phyloP scores from a whole-genome alignment of 2,888 invertebrate genomes.

The Brenthis hecate region DNA sequence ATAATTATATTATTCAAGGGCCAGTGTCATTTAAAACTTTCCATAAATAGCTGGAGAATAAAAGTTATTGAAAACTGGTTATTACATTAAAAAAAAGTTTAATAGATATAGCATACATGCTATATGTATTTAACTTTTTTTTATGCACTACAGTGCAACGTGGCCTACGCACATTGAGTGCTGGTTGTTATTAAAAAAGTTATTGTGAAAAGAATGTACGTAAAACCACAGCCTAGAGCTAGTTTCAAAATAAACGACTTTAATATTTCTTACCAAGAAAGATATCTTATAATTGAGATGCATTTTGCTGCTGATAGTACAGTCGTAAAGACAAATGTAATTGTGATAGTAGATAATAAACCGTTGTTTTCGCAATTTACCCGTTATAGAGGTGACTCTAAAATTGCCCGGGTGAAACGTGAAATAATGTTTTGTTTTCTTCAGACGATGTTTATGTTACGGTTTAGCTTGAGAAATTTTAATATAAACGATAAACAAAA shows the following conservation, averaged over 20 bases:
- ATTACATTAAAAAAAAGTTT: too few relatives aligned
- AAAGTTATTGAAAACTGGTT: too few relatives aligned
- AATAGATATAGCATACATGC: too few relatives aligned
- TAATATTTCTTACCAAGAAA: not conserved
- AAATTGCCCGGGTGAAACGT: slow-evolving; percentile 25
- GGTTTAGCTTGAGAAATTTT: not conserved
- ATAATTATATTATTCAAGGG: too few relatives aligned
- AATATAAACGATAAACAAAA: too few relatives aligned
- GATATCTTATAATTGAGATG: slow-evolving; percentile 1
- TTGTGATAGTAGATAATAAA: slow-evolving; percentile 46
- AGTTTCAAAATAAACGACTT: not conserved
- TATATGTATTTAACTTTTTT: too few relatives aligned
- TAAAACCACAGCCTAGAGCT: not conserved
- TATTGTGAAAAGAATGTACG: not conserved
- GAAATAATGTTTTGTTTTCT: slow-evolving; percentile 30
- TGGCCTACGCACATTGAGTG: too few relatives aligned
- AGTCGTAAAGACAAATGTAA: slow-evolving; percentile 45
- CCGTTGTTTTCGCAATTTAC: slow-evolving; percentile 36
- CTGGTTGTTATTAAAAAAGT: too few relatives aligned
- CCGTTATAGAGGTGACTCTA: slow-evolving; percentile 36
- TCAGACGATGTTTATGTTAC: slow-evolving; percentile 7
- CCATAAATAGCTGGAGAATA: too few relatives aligned
- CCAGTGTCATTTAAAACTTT: too few relatives aligned
- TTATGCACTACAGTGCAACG: too few relatives aligned
- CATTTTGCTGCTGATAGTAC: slow-evolving; percentile 32